phyloP scores from a whole-genome alignment of 1,140 invertebrate genomes.

The Heliconius nattereri region DNA sequence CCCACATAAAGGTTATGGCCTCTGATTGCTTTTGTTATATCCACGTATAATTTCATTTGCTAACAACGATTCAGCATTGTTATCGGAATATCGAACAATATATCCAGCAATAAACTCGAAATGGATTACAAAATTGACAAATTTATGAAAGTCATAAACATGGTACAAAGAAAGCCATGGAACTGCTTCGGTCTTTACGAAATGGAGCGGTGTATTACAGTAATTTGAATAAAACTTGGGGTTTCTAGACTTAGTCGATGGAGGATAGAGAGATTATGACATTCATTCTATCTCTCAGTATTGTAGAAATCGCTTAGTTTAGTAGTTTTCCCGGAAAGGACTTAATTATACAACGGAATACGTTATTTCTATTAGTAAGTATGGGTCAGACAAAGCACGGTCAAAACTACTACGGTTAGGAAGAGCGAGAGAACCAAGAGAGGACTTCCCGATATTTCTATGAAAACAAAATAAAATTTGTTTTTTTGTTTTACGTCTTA shows the following conservation, averaged over 20 bases:
- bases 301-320: too few relatives aligned
- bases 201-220: conserved; percentile 15
- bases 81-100: conserved; percentile 20
- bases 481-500: too few relatives aligned
- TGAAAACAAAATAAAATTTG: too few relatives aligned
- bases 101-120: conserved; percentile 31
- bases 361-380: too few relatives aligned
- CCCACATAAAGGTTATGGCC: conserved; percentile 18
- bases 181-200: not conserved
- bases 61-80: conserved; percentile 30
- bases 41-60: conserved; percentile 26
- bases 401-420: too few relatives aligned
- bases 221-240: conserved; percentile 21
- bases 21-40: conserved; percentile 26
- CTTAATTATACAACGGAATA: too few relatives aligned
- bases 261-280: not conserved
- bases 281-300: too few relatives aligned
- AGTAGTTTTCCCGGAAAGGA: too few relatives aligned
- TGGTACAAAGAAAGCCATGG: conserved; percentile 30
- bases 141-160: conserved; percentile 38
- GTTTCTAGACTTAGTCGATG: not conserved
- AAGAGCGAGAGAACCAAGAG: too few relatives aligned
- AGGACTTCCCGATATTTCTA: too few relatives aligned
- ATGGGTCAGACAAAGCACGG: too few relatives aligned
- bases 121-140: conserved; percentile 40